Evolutionary conservation across 2,797 vertebrate genomes (phyloP), one percentile per base, ranked within the genome.

Genomic region (Enteromius thamalakanensis): DNA sequence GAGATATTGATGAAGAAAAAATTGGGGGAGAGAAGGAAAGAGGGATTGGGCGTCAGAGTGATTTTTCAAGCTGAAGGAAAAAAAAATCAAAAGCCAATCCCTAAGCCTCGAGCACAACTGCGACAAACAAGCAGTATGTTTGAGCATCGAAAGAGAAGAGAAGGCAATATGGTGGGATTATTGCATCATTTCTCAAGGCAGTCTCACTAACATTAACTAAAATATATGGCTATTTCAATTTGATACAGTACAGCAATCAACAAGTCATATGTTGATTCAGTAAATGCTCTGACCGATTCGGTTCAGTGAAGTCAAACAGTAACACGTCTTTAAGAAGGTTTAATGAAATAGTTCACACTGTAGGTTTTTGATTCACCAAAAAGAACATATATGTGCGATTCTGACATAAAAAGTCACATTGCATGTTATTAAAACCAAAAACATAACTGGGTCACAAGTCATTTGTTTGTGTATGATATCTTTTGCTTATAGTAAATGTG

Each of bases 31-130:
- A 21, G 21, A 71, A 47, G 26, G n/a, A 75, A 29, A 80, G 8
- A 17, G 45, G 37, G 55, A 70, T 69, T 62, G 45, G 17, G 34
- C 32, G 60, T 26, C n/a, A 29, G 12, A 15, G 6, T n/a, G n/a
- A 19, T 67, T 58, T 81, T 26, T 60, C 60, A 81, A 71, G 68
- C 74, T 71, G 79, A 77, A 76, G 80, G 55, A 62, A 76, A 55
- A 55, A 42, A 17, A 80, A 45, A 75, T 79, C 32, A 72, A 84
- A 78, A 77, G 47, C 60, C 3, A 17, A 55, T 53, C 40, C 51
- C 34, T 58, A 47, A 42, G 58, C 64, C 21, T 60, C 8, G 5
- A 60, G 42, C 47, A 58, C 58, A 74, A 78, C 58, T 64, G 67
- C 11, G 34, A 65, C 75, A 79, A 47, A 55, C 23, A 32, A 26